Evolutionary conservation across 2,113 vertebrate species (phyloP), one percentile per base, ranked within the genome.

Genomic region (Trogon melanurus): DNA sequence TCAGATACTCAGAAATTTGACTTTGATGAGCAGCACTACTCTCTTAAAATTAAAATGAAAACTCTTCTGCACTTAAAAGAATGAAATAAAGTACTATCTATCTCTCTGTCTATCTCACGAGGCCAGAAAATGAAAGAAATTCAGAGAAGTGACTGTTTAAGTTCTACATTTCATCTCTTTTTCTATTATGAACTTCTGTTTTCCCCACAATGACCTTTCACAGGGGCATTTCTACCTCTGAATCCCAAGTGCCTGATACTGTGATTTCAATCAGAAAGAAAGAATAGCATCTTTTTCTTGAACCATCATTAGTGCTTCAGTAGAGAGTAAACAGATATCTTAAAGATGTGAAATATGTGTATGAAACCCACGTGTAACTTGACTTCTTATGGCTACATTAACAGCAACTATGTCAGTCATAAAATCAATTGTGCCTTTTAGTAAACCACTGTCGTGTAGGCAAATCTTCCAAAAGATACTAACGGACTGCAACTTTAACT

Each of bases 1-100:
- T 91, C 87, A 95, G 81, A 91, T 62, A 83, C 70, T 85, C 70
- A 85, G 50, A 78, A 36, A 65, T 29, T 56, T 79, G 54, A 82
- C 54, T 94, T 74, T 89, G 76, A 91, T 57, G 22, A 93, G 65
- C 21, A 86, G 38, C 86, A 89, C 44, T 78, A 34, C 44, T 45
- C 13, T 56, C 16, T 67, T 64, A 48, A 16, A 92, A 47, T 65
- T 86, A 79, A 82, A 92, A 89, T 69, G 67, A 75, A 88, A 88
- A 91, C 19, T 51, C 34, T 85, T 79, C 62, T 87, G 41, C n/a
- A 65, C 47, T 73, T 72, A 75, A 79, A 91, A 36, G 45, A 71
- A 81, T 34, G 3, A 85, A 94, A 79, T 44, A 75, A 81, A 79
- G 71, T 50, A 20, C 25, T 64, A 30, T 30, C 21, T 34, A 73